A percentile compares a stretch with the other conserved stretches of the same genome.
Conservation (phyloP, 2,113 vertebrate genomes). For the Bubo bubo region DNA sequence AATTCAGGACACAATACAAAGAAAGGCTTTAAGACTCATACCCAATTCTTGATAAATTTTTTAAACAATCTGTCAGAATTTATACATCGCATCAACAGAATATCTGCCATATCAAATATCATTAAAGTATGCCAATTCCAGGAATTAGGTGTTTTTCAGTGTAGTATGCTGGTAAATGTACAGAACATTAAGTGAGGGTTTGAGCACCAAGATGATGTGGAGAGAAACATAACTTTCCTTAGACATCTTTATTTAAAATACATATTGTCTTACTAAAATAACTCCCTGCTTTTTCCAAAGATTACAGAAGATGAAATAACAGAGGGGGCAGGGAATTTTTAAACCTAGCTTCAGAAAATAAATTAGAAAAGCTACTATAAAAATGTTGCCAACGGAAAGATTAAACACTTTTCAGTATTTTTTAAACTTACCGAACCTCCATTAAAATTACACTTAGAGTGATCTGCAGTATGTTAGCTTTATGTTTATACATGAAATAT, state of each 20-base stretch:
- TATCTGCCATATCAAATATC: not conserved
- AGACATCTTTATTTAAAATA: conserved; percentile 67
- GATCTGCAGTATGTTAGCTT: conserved; percentile 79
- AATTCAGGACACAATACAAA: not conserved
- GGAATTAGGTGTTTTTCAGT: conserved; percentile 24
- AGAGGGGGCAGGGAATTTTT: not conserved
- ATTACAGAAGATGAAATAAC: conserved; percentile 51
- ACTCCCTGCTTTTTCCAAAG: conserved; percentile 64
- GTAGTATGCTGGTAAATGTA: conserved; percentile 14
- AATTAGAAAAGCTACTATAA: conserved; percentile 52
- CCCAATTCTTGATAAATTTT: not conserved
- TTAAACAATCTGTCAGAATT: not conserved
- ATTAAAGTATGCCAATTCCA: not conserved
- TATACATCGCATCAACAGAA: not conserved
- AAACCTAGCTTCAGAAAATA: conserved; percentile 26
- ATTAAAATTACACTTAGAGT: conserved; percentile 78
- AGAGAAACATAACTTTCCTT: conserved; percentile 53
- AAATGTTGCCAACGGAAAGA: conserved; percentile 74
- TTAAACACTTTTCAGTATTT: conserved; percentile 76
- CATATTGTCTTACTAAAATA: conserved; percentile 72
- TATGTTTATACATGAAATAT: conserved; percentile 71
- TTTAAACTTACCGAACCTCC: conserved; percentile 76
- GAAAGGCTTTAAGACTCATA: not conserved
- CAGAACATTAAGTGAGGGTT: conserved; percentile 43
- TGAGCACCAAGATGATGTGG: conserved; percentile 51